Conservation (phyloP, 2,797 vertebrate genomes). For the Sebastes variabilis region DNA sequence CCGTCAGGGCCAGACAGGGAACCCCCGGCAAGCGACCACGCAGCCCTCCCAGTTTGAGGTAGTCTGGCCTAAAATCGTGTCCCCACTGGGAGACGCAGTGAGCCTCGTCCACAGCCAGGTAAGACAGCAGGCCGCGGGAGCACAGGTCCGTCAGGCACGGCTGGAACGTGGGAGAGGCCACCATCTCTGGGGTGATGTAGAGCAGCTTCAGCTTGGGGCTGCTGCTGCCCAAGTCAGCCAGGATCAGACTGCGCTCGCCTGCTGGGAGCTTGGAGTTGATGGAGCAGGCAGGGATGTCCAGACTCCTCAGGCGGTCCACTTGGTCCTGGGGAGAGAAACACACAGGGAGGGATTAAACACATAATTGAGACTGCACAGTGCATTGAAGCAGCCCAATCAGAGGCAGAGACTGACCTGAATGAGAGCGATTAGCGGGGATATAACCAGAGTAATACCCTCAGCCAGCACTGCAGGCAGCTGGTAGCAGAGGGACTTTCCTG, state of each 20-base stretch:
- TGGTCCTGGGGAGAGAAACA: constrained; percentile 85
- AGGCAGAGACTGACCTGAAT: constrained; percentile 89
- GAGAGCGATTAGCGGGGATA: constrained; percentile 96
- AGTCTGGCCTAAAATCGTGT: constrained; percentile 96
- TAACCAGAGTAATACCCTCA: constrained; percentile 92
- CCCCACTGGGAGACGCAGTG: constrained; percentile 99
- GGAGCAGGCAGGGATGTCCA: constrained; percentile 90
- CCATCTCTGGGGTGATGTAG: constrained; percentile 98
- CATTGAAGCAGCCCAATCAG: not conserved
- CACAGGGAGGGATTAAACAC: not conserved
- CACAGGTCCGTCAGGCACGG: constrained; percentile 86
- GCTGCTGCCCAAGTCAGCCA: constrained; percentile 87
- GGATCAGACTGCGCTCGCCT: constrained; percentile 85
- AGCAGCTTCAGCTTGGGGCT: constrained; percentile 90
- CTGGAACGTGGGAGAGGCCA: constrained; percentile 91
- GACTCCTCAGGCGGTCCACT: constrained; percentile 87
- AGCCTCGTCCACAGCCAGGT: constrained; percentile 94
- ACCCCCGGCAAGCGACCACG: constrained; percentile 81
- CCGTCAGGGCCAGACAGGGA: constrained; percentile 91
- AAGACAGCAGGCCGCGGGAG: constrained; percentile 87
- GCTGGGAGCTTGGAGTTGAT: constrained; percentile 92
- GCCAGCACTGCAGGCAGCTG: constrained; percentile 94
- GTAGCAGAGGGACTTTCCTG: constrained; percentile 97
- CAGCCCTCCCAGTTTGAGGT: constrained; percentile 90
- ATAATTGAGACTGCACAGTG: not conserved